These are phyloP conservation scores for Hestina assimilis DNA, from an alignment of 1,140 invertebrate genomes.

Conservation along the genomic window DNA sequence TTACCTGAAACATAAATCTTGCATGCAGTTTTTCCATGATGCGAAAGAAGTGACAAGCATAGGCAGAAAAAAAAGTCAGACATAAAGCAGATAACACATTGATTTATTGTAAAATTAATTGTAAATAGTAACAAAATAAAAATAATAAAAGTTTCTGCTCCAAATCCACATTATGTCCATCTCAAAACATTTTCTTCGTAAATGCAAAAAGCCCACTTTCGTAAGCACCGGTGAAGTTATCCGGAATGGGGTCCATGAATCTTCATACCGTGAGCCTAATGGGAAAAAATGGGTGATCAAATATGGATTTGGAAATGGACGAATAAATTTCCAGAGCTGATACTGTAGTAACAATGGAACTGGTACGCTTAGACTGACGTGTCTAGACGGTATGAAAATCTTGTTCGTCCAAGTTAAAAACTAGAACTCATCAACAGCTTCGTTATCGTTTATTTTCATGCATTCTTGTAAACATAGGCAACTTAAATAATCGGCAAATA, in stretches of 20 bases:
- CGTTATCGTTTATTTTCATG: too few species aligned
- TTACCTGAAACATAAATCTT: slow-evolving; percentile 31
- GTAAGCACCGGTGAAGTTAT: slow-evolving; percentile 37
- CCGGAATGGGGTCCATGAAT: slow-evolving; percentile 38
- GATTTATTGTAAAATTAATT: slow-evolving; percentile 56
- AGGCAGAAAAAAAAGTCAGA: slow-evolving; percentile 37
- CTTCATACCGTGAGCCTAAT: slow-evolving; percentile 74
- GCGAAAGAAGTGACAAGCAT: slow-evolving; percentile 19
- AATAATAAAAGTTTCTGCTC: slow-evolving; percentile 48
- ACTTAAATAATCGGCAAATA: too few species aligned
- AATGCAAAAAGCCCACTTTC: slow-evolving; percentile 50
- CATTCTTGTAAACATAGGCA: too few species aligned
- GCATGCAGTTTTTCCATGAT: slow-evolving; percentile 26
- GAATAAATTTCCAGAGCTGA: slow-evolving; percentile 8
- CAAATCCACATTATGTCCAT: slow-evolving; percentile 65
- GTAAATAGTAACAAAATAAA: slow-evolving; percentile 48
- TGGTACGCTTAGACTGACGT: not conserved
- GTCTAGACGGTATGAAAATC: not conserved
- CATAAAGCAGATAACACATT: slow-evolving; percentile 51
- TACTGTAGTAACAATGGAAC: not conserved
- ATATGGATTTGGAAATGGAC: slow-evolving; percentile 62
- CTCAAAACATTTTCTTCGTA: slow-evolving; percentile 47
- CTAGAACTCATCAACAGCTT: too few species aligned
- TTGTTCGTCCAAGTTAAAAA: too few species aligned
- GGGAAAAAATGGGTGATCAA: slow-evolving; percentile 59